A percentile compares a stretch with the other conserved stretches of the same genome.
These are phyloP conservation scores for Laterallus jamaicensis DNA, from an alignment of 2,113 vertebrate genomes.

Conservation along the genomic window DNA sequence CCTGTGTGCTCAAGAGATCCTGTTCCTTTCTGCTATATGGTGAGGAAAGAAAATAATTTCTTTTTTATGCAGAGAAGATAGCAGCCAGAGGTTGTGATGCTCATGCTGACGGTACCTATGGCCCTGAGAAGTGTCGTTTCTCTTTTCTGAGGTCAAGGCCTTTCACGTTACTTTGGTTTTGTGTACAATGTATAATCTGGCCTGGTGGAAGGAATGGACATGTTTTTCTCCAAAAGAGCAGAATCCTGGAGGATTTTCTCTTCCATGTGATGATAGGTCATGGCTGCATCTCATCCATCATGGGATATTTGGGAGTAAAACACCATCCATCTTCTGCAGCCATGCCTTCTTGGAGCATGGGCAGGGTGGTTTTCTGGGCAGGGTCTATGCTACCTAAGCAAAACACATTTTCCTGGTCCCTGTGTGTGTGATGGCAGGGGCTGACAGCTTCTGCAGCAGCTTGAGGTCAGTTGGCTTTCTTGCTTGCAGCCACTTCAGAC, in stretches of 20 bases:
- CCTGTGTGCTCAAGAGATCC: conserved; percentile 64
- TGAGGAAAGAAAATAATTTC: conserved; percentile 12
- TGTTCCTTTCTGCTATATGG: not conserved
- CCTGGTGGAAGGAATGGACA: not conserved
- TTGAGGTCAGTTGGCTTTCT: not conserved
- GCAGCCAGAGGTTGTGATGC: not conserved
- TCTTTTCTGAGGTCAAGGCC: conserved; percentile 50
- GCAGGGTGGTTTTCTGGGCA: not conserved
- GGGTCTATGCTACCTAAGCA: not conserved
- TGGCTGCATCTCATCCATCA: fast-evolving
- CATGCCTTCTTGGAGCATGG: not conserved
- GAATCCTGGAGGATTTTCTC: not conserved
- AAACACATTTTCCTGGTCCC: fast-evolving
- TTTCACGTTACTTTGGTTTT: not conserved
- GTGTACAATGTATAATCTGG: not conserved
- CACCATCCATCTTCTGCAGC: not conserved
- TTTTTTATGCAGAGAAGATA: conserved; percentile 25
- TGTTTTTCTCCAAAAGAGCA: not conserved
- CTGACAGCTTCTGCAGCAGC: not conserved
- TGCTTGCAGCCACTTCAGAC: not conserved
- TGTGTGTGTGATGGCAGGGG: not conserved
- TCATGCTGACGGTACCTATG: not conserved
- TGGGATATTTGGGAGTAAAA: not conserved
- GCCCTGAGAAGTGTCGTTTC: not conserved
- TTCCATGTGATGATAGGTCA: fast-evolving